Evolutionary conservation across 2,797 vertebrate species (phyloP).

Genomic region (Microctenopoma lineatum): DNA sequence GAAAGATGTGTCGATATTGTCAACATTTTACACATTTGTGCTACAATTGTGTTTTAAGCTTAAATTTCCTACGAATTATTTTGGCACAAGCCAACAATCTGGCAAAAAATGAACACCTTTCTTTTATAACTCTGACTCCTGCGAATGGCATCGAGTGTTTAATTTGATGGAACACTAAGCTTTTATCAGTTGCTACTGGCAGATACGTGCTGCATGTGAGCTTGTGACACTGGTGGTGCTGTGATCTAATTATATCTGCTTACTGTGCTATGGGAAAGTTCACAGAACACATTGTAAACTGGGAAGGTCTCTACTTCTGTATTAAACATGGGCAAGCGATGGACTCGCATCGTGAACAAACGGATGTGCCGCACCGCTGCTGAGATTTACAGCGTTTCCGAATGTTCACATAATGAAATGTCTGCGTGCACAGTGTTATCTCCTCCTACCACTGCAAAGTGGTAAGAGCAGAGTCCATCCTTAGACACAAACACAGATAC

Average conservation of each 20-base stretch:
- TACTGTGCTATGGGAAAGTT: slow-evolving; percentile 40
- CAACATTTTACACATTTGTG: too few species aligned
- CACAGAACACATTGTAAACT: slow-evolving; percentile 15
- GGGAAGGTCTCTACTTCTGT: slow-evolving; percentile 14
- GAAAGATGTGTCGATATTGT: slow-evolving; percentile 25
- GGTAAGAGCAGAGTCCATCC: background rate
- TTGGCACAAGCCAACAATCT: slow-evolving; percentile 13
- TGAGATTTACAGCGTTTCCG: slow-evolving; percentile 12
- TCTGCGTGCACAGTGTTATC: slow-evolving; percentile 18
- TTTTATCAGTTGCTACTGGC: slow-evolving; percentile 71
- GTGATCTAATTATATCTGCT: slow-evolving; percentile 78
- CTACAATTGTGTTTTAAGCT: background rate
- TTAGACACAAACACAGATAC: slow-evolving; percentile 16
- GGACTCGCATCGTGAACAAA: slow-evolving; percentile 7
- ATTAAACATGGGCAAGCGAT: slow-evolving; percentile 15
- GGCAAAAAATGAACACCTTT: background rate
- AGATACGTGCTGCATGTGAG: slow-evolving; percentile 67
- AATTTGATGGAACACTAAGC: slow-evolving; percentile 55
- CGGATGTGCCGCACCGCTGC: slow-evolving; percentile 9
- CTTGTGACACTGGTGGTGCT: slow-evolving; percentile 72
- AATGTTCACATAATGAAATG: slow-evolving; percentile 19
- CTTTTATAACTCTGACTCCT: slow-evolving; percentile 38
- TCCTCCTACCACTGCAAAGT: background rate
- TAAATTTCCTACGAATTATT: slow-evolving; percentile 12
- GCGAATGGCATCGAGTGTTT: slow-evolving; percentile 54